These are phyloP conservation scores for Neelides sp. DNA, from an alignment of 1,140 invertebrate genomes.

Conservation along the genomic window DNA sequence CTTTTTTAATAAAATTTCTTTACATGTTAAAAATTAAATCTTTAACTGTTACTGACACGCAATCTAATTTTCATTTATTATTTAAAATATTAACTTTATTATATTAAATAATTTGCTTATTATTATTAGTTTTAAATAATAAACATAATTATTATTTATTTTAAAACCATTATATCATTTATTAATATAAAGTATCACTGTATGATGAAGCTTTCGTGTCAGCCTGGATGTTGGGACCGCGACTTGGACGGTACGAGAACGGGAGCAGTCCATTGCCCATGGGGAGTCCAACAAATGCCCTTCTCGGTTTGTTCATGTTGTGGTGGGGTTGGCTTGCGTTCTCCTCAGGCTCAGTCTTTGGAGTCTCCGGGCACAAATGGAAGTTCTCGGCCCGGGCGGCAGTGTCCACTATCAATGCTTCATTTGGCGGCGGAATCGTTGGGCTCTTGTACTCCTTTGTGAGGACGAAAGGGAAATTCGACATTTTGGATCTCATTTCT, in stretches of 20 bases:
- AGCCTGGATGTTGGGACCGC: slow-evolving; percentile 42
- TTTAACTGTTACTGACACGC: too few relatives aligned
- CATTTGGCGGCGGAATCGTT: slow-evolving; percentile 41
- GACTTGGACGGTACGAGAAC: slow-evolving; percentile 40
- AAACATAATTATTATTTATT: not conserved
- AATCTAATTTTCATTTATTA: too few relatives aligned
- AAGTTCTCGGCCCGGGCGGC: slow-evolving; percentile 42
- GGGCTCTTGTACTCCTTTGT: slow-evolving; percentile 37
- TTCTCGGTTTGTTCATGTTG: slow-evolving; percentile 45
- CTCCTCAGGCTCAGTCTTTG: slow-evolving; percentile 37
- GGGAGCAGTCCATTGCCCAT: slow-evolving; percentile 38
- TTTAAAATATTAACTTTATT: too few relatives aligned
- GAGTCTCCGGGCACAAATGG: slow-evolving; percentile 42
- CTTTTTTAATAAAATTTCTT: too few relatives aligned
- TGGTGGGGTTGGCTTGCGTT: slow-evolving; percentile 41
- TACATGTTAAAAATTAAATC: too few relatives aligned
- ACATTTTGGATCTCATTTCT: slow-evolving; percentile 40
- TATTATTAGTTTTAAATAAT: not conserved
- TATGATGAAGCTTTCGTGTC: slow-evolving; percentile 40
- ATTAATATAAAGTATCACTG: slow-evolving; percentile 13
- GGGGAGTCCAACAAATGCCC: slow-evolving; percentile 43
- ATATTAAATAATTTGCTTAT: not conserved
- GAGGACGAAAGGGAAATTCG: slow-evolving; percentile 37
- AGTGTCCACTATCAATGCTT: slow-evolving; percentile 41
- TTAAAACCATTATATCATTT: not conserved